These are phyloP conservation scores for Drosophila pruinosa DNA, from an alignment of 1,140 invertebrate species.

Conservation along the genomic window DNA sequence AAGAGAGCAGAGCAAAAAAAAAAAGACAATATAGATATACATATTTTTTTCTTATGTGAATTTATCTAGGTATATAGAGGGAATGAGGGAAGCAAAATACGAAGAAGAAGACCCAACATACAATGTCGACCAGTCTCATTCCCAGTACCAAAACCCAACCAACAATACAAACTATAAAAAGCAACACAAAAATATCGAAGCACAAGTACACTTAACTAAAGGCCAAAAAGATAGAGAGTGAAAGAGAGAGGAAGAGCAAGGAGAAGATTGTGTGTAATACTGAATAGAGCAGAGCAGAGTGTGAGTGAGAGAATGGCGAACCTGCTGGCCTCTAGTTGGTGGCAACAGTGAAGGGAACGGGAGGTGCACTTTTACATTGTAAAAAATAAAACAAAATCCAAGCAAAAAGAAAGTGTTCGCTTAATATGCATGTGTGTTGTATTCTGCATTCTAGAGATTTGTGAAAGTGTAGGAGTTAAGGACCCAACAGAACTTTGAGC, in stretches of 20 bases:
- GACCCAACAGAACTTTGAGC: slow-evolving; percentile 39
- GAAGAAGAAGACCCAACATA: slow-evolving; percentile 41
- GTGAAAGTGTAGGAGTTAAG: background rate
- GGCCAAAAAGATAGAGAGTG: slow-evolving; percentile 60
- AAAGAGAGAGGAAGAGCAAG: slow-evolving; percentile 2
- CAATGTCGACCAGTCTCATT: slow-evolving; percentile 44
- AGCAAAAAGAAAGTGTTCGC: slow-evolving; percentile 40
- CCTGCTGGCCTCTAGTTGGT: slow-evolving; percentile 1
- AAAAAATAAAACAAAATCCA: slow-evolving; percentile 35
- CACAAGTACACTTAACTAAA: slow-evolving; percentile 70
- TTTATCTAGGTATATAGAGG: background rate
- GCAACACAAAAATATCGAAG: slow-evolving; percentile 73
- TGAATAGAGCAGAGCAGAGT: background rate
- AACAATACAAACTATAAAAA: slow-evolving; percentile 77
- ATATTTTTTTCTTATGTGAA: slow-evolving; percentile 1
- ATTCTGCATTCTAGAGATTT: slow-evolving; percentile 10
- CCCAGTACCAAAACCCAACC: slow-evolving; percentile 42
- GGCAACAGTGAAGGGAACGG: background rate
- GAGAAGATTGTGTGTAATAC: background rate
- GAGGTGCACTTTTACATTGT: slow-evolving; percentile 38
- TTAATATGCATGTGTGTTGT: slow-evolving; percentile 15
- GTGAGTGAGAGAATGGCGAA: slow-evolving; percentile 1
- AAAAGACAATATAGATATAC: background rate
- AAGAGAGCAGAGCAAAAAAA: slow-evolving; percentile 37
- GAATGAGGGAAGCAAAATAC: background rate